Conservation (phyloP, 53 echinoderm and acorn worm genomes). For the Paelopatides confundens region DNA sequence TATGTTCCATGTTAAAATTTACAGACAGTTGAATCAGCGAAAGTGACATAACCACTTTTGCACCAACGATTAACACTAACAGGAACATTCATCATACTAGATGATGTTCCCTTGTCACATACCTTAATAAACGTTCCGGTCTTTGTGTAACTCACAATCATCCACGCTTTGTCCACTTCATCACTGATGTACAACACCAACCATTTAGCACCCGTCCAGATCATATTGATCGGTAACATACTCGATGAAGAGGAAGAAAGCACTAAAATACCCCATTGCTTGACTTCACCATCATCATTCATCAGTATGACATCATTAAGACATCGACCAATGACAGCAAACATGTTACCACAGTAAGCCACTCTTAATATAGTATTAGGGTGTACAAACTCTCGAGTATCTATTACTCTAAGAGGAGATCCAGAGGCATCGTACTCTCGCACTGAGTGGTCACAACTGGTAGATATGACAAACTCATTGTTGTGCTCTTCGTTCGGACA, state of each 20-base stretch:
- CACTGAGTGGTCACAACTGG: not conserved
- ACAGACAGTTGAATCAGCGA: too few species aligned
- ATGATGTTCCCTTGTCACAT: not conserved
- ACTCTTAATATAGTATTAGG: not conserved
- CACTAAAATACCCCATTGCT: not conserved
- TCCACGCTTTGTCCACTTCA: not conserved
- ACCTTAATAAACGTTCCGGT: not conserved
- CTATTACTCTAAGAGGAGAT: not conserved
- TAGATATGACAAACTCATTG: not conserved
- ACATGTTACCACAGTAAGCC: not conserved
- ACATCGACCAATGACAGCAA: not conserved
- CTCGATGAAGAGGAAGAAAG: not conserved
- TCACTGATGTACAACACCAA: not conserved
- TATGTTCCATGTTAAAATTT: too few species aligned
- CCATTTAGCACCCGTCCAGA: conserved; percentile 25
- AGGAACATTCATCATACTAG: not conserved
- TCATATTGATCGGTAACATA: not conserved
- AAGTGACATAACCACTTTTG: not conserved
- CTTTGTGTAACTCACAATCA: not conserved
- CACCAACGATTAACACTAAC: not conserved
- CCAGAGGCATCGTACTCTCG: not conserved
- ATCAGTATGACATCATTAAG: not conserved
- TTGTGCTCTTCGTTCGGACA: not conserved
- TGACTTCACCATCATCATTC: not conserved
- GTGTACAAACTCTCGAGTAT: not conserved